Percentiles rank a stretch among this genome's conserved stretches.
Conservation (phyloP, 1,140 invertebrate species). For the Brachionus sp. region DNA sequence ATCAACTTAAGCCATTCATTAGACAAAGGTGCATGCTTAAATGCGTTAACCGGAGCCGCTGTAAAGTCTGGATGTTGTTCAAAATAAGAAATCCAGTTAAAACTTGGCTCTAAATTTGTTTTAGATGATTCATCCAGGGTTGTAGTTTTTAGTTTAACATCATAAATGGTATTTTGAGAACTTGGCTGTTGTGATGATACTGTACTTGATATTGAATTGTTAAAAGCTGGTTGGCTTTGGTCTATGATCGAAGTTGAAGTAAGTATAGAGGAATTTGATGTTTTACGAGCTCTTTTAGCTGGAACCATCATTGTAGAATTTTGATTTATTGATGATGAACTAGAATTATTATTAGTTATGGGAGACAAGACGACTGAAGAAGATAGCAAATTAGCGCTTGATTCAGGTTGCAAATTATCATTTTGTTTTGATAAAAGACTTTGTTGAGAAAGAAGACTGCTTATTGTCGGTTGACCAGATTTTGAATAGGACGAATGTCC, state of each 20-base stretch:
- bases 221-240: neutral
- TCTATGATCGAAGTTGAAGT: neutral
- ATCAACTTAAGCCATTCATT: neutral
- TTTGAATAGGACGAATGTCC: neutral
- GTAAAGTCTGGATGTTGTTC: neutral
- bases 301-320: neutral
- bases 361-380: neutral
- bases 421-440: neutral
- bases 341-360: neutral
- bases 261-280: neutral
- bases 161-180: neutral
- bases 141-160: neutral
- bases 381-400: neutral
- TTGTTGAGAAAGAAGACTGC: neutral
- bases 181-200: neutral
- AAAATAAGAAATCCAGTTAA: neutral
- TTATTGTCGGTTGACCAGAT: conserved; percentile 6
- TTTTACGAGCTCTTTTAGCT: conserved; percentile 8
- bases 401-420: neutral
- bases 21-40: conserved; percentile 12
- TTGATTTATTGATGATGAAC: neutral
- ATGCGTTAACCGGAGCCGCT: neutral
- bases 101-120: neutral
- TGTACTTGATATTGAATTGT: neutral
- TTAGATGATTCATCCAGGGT: neutral